Base-by-base conservation (phyloP, 1,140 invertebrate species). In the Drosophila guanche region DNA sequence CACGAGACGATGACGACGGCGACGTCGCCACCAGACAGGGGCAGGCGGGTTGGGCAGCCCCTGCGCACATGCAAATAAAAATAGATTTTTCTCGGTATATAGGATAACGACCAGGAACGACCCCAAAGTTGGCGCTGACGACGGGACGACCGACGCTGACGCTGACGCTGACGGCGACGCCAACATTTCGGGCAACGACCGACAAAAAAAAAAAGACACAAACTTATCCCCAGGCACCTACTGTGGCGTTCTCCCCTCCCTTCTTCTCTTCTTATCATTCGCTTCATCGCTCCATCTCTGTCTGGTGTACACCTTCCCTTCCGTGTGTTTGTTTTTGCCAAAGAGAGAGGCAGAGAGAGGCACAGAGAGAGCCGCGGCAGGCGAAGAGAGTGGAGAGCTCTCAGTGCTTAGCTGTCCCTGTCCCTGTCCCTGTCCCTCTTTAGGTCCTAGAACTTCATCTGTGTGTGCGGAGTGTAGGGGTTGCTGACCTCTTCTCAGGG, bases 81-180 rank as follows among this genome's bases (percentile, higher is more conserved):
- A 90, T 90, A 90, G 88, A 90, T 89, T 90, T 90, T 89, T 80
- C 72, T 90, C 89, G 80, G 89, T 90, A 90, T 90, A 86, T 90
- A 90, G 89, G 89, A 90, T 90, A 90, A 90, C 89, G 89, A 90
- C 88, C 89, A 90, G 73, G 75, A 90, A 90, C 89, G 89, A 90
- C 89, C 89, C 89, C 89, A 89, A 90, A 60, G 70, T 79, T 57
- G 66, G 47, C 58, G 63, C 60, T 65, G 55, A 16, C 51, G 56
- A n/a, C n/a, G 14, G 5, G n/a, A 33, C 47, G 54, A 47, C 23
- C 8, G 10, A 23, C 51, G 57, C 61, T 23, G 47, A 50, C 48
- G 40, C 40, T 14, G 45, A 23, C 37, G 29, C 45, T 12, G 27
- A 62, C 51, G 42, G 22, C 12, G 61, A 42, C 22, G 47, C 40